Conservation (phyloP, 2,113 vertebrate genomes). For the Platysternon megacephalum region DNA sequence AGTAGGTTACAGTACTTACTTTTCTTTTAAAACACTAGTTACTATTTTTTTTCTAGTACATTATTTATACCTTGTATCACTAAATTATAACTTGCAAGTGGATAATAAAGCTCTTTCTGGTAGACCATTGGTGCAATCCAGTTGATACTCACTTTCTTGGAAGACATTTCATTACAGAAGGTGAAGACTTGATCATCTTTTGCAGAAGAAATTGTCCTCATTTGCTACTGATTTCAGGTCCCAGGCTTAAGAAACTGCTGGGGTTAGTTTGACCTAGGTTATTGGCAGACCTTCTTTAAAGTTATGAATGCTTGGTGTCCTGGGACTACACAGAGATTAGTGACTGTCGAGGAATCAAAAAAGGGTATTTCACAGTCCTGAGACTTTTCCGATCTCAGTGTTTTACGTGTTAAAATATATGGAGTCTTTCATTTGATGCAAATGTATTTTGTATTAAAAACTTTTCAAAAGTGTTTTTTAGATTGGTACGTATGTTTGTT, state of each 20-base stretch:
- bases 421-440: slow-evolving; percentile 39
- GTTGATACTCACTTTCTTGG: slow-evolving; percentile 25
- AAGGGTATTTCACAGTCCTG: slow-evolving; percentile 33
- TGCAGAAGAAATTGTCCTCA: slow-evolving; percentile 12
- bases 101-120: slow-evolving; percentile 16
- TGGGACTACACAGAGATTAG: slow-evolving; percentile 7
- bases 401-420: slow-evolving; percentile 44
- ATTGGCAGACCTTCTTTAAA: slow-evolving; percentile 21
- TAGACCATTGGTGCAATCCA: slow-evolving; percentile 11
- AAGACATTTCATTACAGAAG: slow-evolving; percentile 16
- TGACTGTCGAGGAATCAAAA: slow-evolving; percentile 58
- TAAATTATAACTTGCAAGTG: slow-evolving; percentile 11
- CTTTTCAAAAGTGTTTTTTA: slow-evolving; percentile 60
- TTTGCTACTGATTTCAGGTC: slow-evolving; percentile 16
- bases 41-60: not conserved
- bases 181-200: slow-evolving; percentile 11
- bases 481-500: slow-evolving; percentile 26
- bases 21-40: not conserved
- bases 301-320: slow-evolving; percentile 41
- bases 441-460: slow-evolving; percentile 56
- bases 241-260: slow-evolving; percentile 14
- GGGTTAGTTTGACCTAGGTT: slow-evolving; percentile 23
- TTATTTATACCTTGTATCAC: slow-evolving; percentile 1
- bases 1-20: not conserved
- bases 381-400: slow-evolving; percentile 50